Evolutionary conservation across 2,113 vertebrate genomes (phyloP).

Genomic region (Hemichromis elongatus): DNA sequence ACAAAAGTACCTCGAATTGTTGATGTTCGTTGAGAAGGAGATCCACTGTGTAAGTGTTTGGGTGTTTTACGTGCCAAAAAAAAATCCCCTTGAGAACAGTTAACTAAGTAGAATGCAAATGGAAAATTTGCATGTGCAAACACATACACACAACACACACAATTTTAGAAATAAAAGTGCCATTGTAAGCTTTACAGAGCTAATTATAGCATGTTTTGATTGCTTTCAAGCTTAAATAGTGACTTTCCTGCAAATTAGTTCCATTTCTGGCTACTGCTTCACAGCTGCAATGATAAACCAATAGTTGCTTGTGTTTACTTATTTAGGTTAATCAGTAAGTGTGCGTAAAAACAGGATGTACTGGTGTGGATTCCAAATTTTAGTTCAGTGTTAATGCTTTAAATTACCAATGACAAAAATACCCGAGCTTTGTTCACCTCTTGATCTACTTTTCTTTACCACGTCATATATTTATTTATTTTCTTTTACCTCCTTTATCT

Average conservation of each 20-base stretch:
- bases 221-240: conserved; percentile 22
- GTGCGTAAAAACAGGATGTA: background rate
- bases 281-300: background rate
- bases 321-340: background rate
- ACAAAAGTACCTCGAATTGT: background rate
- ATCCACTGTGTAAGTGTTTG: background rate
- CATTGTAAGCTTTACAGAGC: background rate
- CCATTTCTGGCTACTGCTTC: conserved; percentile 12
- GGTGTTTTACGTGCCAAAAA: background rate
- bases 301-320: background rate
- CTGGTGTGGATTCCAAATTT: background rate
- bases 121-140: background rate
- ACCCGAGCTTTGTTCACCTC: rapidly evolving
- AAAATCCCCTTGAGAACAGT: background rate
- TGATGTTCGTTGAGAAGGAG: background rate
- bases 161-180: conserved; percentile 15
- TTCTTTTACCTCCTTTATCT: background rate
- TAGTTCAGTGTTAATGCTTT: background rate
- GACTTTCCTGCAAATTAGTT: background rate
- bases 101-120: background rate
- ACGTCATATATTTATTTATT: background rate
- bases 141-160: background rate
- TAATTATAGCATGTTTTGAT: conserved; percentile 46
- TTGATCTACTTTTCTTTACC: background rate
- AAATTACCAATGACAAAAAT: background rate